phyloP scores from a whole-genome alignment of 2,888 invertebrate genomes.

The Drosophila kuntzei region DNA sequence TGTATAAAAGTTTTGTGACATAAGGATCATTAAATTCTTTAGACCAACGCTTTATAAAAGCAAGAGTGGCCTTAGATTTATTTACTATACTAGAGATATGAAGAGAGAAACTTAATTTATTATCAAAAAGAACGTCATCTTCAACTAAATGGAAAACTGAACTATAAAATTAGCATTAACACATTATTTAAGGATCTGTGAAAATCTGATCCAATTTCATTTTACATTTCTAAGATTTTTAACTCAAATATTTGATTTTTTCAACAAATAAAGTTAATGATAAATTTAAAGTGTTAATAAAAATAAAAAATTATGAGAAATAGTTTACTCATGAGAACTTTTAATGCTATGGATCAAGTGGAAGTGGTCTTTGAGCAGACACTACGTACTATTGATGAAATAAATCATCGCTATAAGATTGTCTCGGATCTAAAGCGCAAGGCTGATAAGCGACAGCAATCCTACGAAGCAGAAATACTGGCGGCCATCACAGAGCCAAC shows the following conservation, averaged over 20 bases:
- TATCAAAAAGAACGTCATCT: no score
- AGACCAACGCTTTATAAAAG: no score
- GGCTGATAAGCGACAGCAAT: slow-evolving; percentile 10
- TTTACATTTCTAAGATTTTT: background rate
- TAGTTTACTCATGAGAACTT: slow-evolving; percentile 46
- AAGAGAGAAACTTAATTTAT: no score
- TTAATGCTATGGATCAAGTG: slow-evolving; percentile 55
- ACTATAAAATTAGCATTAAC: no score
- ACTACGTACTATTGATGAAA: slow-evolving; percentile 37
- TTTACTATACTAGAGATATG: no score
- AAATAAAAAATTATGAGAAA: slow-evolving; percentile 47
- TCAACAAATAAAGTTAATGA: background rate
- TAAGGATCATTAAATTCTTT: no score
- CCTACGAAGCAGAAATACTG: slow-evolving; percentile 61
- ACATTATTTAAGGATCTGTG: no score
- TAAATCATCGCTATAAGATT: slow-evolving; percentile 48
- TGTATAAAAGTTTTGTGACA: no score
- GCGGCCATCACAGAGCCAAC: slow-evolving; percentile 51
- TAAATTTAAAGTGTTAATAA: slow-evolving; percentile 47
- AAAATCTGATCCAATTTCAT: no score
- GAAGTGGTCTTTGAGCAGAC: slow-evolving; percentile 53
- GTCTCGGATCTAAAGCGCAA: slow-evolving; percentile 23
- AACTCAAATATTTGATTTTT: slow-evolving; percentile 17
- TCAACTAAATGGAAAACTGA: no score
- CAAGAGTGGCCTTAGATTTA: no score